Evolutionary conservation across 2,113 vertebrate species (phyloP).

Genomic region (Gobiocypris rarus): DNA sequence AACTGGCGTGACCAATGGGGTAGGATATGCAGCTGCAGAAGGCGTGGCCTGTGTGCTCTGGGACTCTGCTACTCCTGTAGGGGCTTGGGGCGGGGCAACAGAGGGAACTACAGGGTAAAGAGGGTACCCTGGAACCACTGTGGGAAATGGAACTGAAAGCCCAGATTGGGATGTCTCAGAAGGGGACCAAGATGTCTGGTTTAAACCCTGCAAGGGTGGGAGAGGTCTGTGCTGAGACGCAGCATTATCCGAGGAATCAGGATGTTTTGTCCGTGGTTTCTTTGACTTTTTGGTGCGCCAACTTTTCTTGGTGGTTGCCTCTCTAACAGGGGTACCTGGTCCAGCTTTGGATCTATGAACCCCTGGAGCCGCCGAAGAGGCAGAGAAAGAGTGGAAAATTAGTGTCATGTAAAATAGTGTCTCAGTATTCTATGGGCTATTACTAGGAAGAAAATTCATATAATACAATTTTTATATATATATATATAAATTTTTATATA

Average conservation of each 20-base stretch:
- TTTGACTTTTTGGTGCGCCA: conserved; percentile 79
- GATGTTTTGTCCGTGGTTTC: conserved; percentile 81
- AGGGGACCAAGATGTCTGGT: conserved; percentile 86
- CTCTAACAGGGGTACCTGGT: conserved; percentile 6
- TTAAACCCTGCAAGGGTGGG: conserved; percentile 82
- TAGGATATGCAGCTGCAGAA: conserved; percentile 70
- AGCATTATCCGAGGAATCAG: conserved; percentile 85
- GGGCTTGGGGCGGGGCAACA: conserved; percentile 71
- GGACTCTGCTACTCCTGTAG: conserved; percentile 69
- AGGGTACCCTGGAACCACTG: conserved; percentile 81
- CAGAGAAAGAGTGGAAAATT: not conserved
- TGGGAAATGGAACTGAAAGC: conserved; percentile 80
- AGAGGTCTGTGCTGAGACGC: conserved; percentile 79
- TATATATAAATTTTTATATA: too few species aligned
- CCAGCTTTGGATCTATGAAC: conserved; percentile 12
- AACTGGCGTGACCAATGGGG: conserved; percentile 83
- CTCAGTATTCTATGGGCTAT: not conserved
- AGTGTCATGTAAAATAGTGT: not conserved
- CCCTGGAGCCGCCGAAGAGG: not conserved
- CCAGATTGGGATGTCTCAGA: conserved; percentile 85
- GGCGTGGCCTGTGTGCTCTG: conserved; percentile 69
- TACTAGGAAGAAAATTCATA: not conserved
- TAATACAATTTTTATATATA: too few species aligned
- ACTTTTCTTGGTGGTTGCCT: conserved; percentile 64
- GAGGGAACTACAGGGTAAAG: conserved; percentile 79